Base-by-base conservation (phyloP, 2,888 invertebrate genomes). In the Monopis laevigella region DNA sequence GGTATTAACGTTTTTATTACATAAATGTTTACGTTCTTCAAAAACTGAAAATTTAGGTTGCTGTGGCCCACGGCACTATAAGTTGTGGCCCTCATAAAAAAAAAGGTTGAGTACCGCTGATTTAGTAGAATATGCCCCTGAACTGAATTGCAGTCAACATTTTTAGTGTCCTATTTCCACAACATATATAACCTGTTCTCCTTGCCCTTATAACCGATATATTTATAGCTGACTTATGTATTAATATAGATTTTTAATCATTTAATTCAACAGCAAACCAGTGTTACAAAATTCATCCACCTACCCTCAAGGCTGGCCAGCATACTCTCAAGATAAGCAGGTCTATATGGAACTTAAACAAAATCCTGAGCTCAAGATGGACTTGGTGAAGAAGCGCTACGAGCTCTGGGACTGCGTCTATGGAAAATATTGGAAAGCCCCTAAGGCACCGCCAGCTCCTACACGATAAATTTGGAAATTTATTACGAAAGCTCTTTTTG, bases 381-480 rank as follows among this genome's bases (percentile, higher is more conserved):
- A 47, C 1, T 44, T 58, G 28, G 18, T 60, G 16, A 46, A 51
- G 16, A 45, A 55, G 13, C 50, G 61, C 2, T 47, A 48, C 2
- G 34, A 26, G 1, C 55, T 65, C 43, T 66, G 67, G 65, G 57
- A 63, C 13, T 41, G 47, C 2, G 53, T 67, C n/a, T 67, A 66
- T 39, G 46, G 53, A 6, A 51, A 45, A 34, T 49, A 62, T 42
- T 65, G 62, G 35, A 48, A 49, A 2, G 43, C 43, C 0, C 62
- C 65, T 1, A 43, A 48, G 6, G 48, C 62, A 0, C 63, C 64
- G 0, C 45, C 50, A 7, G 21, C 14, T 11, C 21, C 21, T 21
- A 21, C n/a, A n/a, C n/a, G n/a, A n/a, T n/a, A n/a, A n/a, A n/a
- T n/a, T n/a, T n/a, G n/a, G n/a, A n/a, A n/a, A n/a, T n/a, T n/a